Percentiles rank a stretch among this genome's conserved stretches.
Evolutionary conservation across 2,797 vertebrate genomes (phyloP).

Genomic region (Cirrhinus mrigala): DNA sequence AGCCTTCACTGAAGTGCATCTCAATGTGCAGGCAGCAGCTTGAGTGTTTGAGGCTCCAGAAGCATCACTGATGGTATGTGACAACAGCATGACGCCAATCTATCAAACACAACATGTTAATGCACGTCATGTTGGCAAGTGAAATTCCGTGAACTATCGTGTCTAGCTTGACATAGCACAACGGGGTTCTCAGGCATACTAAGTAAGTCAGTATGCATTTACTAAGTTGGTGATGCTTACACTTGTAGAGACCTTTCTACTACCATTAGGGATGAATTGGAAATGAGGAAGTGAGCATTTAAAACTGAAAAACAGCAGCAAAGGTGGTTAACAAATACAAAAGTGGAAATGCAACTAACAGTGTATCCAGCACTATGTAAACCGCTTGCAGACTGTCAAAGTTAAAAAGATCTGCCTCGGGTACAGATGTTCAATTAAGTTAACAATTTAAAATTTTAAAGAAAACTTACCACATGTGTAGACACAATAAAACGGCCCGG

Average conservation of each 20-base stretch:
- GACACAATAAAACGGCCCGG: neutral
- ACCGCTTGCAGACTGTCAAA: neutral
- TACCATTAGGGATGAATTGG: neutral
- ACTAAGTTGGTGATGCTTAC: neutral
- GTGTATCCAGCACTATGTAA: neutral
- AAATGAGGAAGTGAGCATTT: constrained; percentile 25
- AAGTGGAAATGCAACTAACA: neutral
- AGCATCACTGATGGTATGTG: constrained; percentile 18
- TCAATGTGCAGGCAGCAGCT: constrained; percentile 27
- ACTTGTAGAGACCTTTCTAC: no score
- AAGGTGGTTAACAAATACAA: neutral
- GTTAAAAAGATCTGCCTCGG: neutral
- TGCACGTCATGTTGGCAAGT: neutral
- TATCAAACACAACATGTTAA: constrained; percentile 15
- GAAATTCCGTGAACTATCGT: neutral
- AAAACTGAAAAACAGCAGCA: neutral
- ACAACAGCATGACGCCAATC: constrained; percentile 16
- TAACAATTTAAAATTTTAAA: neutral
- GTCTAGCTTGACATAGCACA: neutral
- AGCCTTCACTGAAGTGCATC: constrained; percentile 17
- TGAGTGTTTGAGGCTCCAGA: neutral
- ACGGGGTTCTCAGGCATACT: neutral
- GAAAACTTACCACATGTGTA: constrained; percentile 24
- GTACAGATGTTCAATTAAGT: neutral
- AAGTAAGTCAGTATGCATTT: neutral